Evolutionary conservation across 2,797 vertebrate species (phyloP), one percentile per base, ranked within the genome.

Genomic region (Bradypodion ventrale): DNA sequence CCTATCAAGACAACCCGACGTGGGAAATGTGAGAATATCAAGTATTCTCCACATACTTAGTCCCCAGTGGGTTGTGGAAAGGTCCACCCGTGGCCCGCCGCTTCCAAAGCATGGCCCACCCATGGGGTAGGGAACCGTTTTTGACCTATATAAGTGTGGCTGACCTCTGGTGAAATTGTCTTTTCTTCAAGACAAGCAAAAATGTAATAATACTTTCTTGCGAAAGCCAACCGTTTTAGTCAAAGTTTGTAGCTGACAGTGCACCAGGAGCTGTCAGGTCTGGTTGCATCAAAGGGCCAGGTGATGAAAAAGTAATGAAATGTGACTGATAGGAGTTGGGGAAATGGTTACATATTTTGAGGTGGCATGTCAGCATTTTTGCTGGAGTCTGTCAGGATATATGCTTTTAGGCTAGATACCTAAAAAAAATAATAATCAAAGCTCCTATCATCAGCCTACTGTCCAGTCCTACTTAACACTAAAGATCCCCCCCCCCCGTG

Each of bases 271-370:
- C 89, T 93, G 91, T 94, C 94, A 95, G 89, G 92, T 96, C 91
- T 92, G 86, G 92, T 92, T 93, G 87, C 87, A 94, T 96, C 93
- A 95, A 91, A 88, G 93, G 88, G 78, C 72, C 78, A 40, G 83
- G 92, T 90, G 93, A 91, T 91, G 92, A 92, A 92, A 93, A 92
- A 94, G 85, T 95, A 96, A 96, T 96, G 89, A 85, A 90, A 95
- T 93, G 87, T 94, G 95, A 96, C 89, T 89, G 92, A 93, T 94
- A 90, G 91, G 93, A 94, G 91, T 92, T 89, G 92, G 82, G 91
- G 91, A 87, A 89, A 91, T 80, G 90, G 88, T 91, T 93, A 90
- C 92, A 86, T 84, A 88, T 75, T 78, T 81, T 90, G 92, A 46
- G 90, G 76, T 89, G 77, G 91, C 81, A 90, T 89, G 93, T 94